Percentiles rank a stretch among this genome's conserved stretches.
These are phyloP conservation scores for Eulemur albifrons DNA, from an alignment of 2,797 vertebrate species.

Conservation along the genomic window DNA sequence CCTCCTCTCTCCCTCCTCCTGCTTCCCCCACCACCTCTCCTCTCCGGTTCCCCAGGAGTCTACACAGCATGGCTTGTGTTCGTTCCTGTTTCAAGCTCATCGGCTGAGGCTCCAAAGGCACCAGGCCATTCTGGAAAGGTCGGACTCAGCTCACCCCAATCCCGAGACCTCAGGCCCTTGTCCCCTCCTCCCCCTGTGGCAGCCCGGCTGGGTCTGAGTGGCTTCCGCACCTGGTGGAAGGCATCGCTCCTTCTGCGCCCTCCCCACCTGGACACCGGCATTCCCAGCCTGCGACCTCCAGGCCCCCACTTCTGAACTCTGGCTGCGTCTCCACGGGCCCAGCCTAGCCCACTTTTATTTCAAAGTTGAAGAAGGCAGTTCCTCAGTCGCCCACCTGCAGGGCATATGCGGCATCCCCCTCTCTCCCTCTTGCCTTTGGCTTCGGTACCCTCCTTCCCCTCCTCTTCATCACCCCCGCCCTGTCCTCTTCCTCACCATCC, in stretches of 20 bases:
- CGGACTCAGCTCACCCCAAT: too few relatives aligned
- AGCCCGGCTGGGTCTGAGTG: background rate
- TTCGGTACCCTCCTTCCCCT: rapidly evolving
- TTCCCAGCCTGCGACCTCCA: too few relatives aligned
- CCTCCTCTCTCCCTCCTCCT: rapidly evolving
- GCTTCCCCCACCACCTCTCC: too few relatives aligned
- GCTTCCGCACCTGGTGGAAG: background rate
- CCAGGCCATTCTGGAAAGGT: background rate
- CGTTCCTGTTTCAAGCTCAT: background rate
- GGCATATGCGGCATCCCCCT: rapidly evolving
- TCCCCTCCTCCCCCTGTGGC: background rate
- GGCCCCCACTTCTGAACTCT: background rate
- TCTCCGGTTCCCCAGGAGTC: background rate
- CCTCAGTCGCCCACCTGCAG: background rate
- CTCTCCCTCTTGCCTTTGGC: too few relatives aligned
- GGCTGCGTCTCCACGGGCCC: rapidly evolving
- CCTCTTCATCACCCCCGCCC: rapidly evolving
- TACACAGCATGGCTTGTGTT: background rate
- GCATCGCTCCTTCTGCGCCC: too few relatives aligned
- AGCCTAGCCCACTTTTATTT: background rate
- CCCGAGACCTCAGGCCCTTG: background rate
- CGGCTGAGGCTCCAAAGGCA: background rate
- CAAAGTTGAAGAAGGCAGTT: background rate
- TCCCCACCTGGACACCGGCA: background rate
- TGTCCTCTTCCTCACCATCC: background rate